Evolutionary conservation across 2,888 invertebrate genomes (phyloP), one percentile per base, ranked within the genome.

Genomic region (Nomada lathburiana): DNA sequence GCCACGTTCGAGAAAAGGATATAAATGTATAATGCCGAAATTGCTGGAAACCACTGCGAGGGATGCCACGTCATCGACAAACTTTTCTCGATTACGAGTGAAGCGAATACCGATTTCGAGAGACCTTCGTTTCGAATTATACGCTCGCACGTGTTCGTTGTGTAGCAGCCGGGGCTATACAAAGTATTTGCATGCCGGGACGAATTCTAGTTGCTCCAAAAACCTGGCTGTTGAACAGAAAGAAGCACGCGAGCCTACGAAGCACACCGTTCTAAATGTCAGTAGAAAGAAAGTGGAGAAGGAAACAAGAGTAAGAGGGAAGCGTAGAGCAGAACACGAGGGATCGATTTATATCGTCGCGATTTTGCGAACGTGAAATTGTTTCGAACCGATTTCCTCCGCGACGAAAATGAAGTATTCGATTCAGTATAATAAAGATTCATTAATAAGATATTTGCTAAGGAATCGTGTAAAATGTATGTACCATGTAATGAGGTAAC

Each of bases 221-320:
- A 87, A 83, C 59, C 80, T 62, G 72, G 75, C 80, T 63, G 63
- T 64, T 73, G 62, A 82, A 70, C 83, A 71, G 80, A 86, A 87
- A 84, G 86, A 80, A 87, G 69, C 87, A 87, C 88, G 87, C 87
- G 76, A 87, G n/a, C 82, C 42, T 76, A 50, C 55, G 70, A 74
- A 77, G 67, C 62, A 60, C 53, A 50, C 29, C n/a, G 59, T 80
- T 73, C 86, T 81, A 86, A 84, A 86, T 85, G 76, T 82, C 76
- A 78, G 75, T 23, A 42, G 4, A 63, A 36, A 59, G 42, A 65
- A 29, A 44, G 65, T 53, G 65, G 63, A 62, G 60, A 10, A 57
- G 13, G 42, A 47, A 47, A 52, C 42, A 20, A 64, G 13, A 23
- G 36, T 29, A 18, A 64, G 64, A 52, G 26, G 3, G 23, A 44